Evolutionary conservation across 1,140 invertebrate genomes (phyloP), one percentile per base, ranked within the genome.

Genomic region (Metopolophium dirhodum): DNA sequence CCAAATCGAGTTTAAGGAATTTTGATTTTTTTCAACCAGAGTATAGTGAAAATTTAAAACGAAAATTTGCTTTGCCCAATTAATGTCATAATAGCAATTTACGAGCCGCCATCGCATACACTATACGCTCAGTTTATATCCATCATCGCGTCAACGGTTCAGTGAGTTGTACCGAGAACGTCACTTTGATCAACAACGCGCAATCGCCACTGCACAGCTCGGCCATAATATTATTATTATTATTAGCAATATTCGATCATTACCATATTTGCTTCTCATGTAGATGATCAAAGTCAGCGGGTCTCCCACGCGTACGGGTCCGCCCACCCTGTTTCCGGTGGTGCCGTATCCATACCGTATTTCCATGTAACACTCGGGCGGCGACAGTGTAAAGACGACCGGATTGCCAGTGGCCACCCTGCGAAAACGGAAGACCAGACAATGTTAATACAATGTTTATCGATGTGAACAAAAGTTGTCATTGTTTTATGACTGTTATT

Each of bases 291-390:
- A 96, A 9, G 98, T 99, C 85, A 99, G 96, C 2, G 98, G 98
- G 96, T 99, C 98, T 9, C 98, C 98, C 22, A 99, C 98, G 7
- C 98, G 96, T 83, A 99, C 98, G 30, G 98, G 98, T 85, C 98
- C 98, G 14, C 97, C 96, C 1, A 99, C 97, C 90, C 98, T 95
- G 41, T 97, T 97, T 85, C 98, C 98, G 86, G 96, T 96, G 20
- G 97, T 97, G 30, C 98, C 97, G 95, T 98, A 98, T 35, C 98
- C 98, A 94, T 98, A 97, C 93, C 98, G 96, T 94, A 99, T 98
- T 95, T 99, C 98, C 98, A 99, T 99, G 95, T 98, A 98, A 95
- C 98, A 99, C 95, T 99, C 98, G 1, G 98, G 98, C 23, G 98
- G 98, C 94, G 98, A 98, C 57, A 99, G 95, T 0, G 98, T 99